Base-by-base conservation (phyloP, 1,140 invertebrate species). In the Diachasma alloeum region DNA sequence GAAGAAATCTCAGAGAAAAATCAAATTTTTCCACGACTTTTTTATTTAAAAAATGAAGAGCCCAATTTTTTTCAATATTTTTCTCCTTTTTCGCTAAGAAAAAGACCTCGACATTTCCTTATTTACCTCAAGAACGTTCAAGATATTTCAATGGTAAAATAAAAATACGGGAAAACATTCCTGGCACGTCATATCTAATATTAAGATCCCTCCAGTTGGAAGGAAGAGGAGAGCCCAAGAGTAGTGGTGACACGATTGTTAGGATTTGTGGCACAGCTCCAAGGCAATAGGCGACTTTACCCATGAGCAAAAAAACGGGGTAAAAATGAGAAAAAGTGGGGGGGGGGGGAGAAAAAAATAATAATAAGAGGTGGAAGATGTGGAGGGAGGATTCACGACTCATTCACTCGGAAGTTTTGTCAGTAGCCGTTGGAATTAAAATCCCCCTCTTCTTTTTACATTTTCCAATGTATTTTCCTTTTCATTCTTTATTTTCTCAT, bases 341-440 rank as follows among this genome's bases (percentile, higher is more conserved):
- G 5, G 17, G 53, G 22, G 19, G 10, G 5, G 11, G 22, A 26
- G 22, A 59, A 22, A 59, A 59, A 22, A 59, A 59, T 59, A 59
- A 59, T 59, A 59, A 59, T 59, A 59, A 59, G n/a, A 24, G 22
- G 11, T 19, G 9, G 22, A 17, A 19, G 53, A 59, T 22, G 17
- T 4, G 22, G 19, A 19, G 53, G 53, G 17, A 22, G 53, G 19
- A 59, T 59, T 59, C 22, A 19, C 22, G 53, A 59, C 4, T 59
- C 53, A 59, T 59, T 59, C 53, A 59, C 17, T 59, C 19, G 53
- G 53, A 59, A 59, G 53, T 59, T 59, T 59, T 59, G 53, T 59
- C 53, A 59, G 53, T 17, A 24, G 19, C 53, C 17, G 17, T 13
- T 10, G 53, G 22, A 59, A 59, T 59, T 59, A 59, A 59, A 59